Evolutionary conservation across 1,140 invertebrate genomes (phyloP), one percentile per base, ranked within the genome.

Genomic region (Drosophila pachea): DNA sequence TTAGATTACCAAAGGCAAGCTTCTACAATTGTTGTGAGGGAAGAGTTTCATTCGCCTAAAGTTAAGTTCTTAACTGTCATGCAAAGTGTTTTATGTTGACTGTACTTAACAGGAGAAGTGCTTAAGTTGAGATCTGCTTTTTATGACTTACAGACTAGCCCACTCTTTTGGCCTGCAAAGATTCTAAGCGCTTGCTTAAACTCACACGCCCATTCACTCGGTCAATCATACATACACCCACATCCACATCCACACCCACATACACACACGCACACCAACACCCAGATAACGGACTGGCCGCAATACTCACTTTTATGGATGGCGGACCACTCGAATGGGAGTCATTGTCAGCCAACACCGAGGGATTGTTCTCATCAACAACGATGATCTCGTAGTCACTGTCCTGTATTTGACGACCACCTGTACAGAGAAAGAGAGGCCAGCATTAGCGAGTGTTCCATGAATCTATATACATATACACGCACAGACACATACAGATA

Each of bases 381-480:
- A 96, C 95, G 77, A 97, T 97, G 60, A 97, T 95, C 76, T 96
- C 95, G 86, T 96, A 96, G 81, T 96, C 95, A 81, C 95, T 94
- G 72, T 95, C 95, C 66, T 94, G 94, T 53, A 92, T 90, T 45
- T 87, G 73, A 61, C 88, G 87, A 86, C 89, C 73, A 74, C 90
- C 86, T 91, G 54, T 4, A 16, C 40, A 22, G 32, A 11, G 6
- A 7, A 33, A 11, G 45, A 6, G 38, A 55, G 38, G 32, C 5
- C 31, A 22, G 4, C 29, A 55, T 45, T 12, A 33, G n/a, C 16
- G 5, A 6, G 12, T 5, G 38, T 42, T 32, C 2, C 12, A 31
- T 9, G 14, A 4, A 42, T 42, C 29, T 42, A 42, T 5, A 38
- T 42, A 32, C 5, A 35, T 50, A 8, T 35, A 11, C n/a, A 40